Base-by-base conservation (phyloP, 2,797 vertebrate species). In the Falco peregrinus region DNA sequence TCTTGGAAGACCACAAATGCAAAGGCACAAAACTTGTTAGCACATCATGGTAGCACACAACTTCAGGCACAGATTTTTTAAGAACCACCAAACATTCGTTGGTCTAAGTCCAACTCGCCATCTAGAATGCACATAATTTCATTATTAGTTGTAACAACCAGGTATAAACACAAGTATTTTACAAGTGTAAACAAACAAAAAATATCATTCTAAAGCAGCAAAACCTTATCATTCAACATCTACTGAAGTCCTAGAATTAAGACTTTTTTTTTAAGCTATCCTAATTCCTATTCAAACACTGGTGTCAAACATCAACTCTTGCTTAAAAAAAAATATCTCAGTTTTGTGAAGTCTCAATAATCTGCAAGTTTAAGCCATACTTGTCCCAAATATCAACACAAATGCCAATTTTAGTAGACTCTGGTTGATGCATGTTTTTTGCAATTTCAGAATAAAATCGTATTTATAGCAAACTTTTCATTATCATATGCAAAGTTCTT, bases 11-110 rank as follows among this genome's bases (percentile, higher is more conserved):
- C 10, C 48, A 37, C 29, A 86, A 70, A 76, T 5, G 8, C 1
- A 1, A 64, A 71, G 26, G 37, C 61, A 74, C 33, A 45, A 61
- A 82, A 81, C 6, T 25, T 1, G 11, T 31, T 33, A 39, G 57
- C 21, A 31, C 5, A 5, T 50, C 53, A 71, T 3, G 1, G 35
- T 9, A 71, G 41, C 0, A 0, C 33, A 37, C 39, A 70, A 74
- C n/a, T 81, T 75, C 57, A 69, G 15, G 54, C 61, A 57, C 14
- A 69, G 59, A 5, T 51, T 39, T 39, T 68, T 69, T 9, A 4
- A 65, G 59, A 93, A 53, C 41, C 29, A 67, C 16, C 31, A 35
- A 54, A 78, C 3, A 9, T 61, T 31, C 59, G 24, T 65, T 88
- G 47, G 41, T 54, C 22, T 9, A 75, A 79, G 35, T 45, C 71